These are phyloP conservation scores for Drosophila mercatorum DNA, from an alignment of 2,888 invertebrate genomes.

Conservation along the genomic window DNA sequence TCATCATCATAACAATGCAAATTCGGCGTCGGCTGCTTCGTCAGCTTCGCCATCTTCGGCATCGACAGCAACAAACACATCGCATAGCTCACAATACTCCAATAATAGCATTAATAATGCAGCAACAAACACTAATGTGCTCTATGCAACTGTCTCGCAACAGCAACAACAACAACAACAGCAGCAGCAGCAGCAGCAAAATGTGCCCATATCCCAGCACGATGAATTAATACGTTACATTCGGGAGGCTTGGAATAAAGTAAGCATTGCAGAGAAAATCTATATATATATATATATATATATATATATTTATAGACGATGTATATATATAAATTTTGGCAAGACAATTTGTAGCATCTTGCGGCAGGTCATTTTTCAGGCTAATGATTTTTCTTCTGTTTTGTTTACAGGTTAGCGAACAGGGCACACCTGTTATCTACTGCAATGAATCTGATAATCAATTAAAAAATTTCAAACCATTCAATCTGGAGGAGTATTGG, in stretches of 20 bases:
- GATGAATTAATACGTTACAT: slow-evolving; percentile 93
- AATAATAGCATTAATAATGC: slow-evolving; percentile 72
- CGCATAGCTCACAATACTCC: slow-evolving; percentile 65
- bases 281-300: not conserved
- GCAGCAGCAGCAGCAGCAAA: slow-evolving; percentile 44
- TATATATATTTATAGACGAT: not conserved
- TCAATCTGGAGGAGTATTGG: slow-evolving; percentile 92
- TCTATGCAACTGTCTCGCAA: slow-evolving; percentile 52
- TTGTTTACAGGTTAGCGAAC: slow-evolving; percentile 85
- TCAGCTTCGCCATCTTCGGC: slow-evolving; percentile 70
- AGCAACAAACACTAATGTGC: slow-evolving; percentile 46
- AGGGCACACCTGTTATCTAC: slow-evolving; percentile 85
- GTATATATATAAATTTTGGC: not conserved
- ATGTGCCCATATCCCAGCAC: slow-evolving; percentile 85
- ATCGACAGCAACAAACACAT: slow-evolving; percentile 47
- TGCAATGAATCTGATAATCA: slow-evolving; percentile 85
- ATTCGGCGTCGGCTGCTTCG: slow-evolving; percentile 53
- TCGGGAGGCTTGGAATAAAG: slow-evolving; percentile 91
- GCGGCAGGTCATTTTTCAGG: slow-evolving; percentile 45
- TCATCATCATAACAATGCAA: slow-evolving; percentile 75
- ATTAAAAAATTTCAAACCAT: slow-evolving; percentile 91
- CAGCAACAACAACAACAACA: slow-evolving; percentile 50
- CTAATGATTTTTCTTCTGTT: not conserved
- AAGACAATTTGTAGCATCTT: slow-evolving; percentile 38
- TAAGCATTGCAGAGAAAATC: slow-evolving; percentile 72